These are phyloP conservation scores for Odontocolon sp. DNA, from an alignment of 2,888 invertebrate species.

Conservation along the genomic window DNA sequence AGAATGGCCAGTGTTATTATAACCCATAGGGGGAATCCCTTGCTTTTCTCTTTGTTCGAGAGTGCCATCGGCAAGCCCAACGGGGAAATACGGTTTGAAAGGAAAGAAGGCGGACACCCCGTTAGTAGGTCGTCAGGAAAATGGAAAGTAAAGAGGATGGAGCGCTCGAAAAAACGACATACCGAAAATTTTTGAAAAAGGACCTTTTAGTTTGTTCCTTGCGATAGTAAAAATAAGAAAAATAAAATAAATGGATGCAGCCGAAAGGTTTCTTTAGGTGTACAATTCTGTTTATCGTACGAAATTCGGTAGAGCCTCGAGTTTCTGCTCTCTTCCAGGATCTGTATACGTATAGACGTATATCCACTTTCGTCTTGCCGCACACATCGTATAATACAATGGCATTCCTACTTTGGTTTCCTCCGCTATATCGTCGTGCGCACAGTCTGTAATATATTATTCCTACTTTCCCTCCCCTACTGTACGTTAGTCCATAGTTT, in stretches of 20 bases:
- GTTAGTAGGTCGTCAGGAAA: constrained; percentile 16
- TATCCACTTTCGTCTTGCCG: background rate
- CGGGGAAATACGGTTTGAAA: background rate
- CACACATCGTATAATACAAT: no score
- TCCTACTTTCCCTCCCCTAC: background rate
- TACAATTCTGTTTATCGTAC: constrained; percentile 28
- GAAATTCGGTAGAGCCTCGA: constrained; percentile 21
- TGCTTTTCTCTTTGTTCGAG: constrained; percentile 1
- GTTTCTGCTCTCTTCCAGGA: constrained; percentile 12
- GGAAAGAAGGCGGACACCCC: background rate
- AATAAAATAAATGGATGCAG: background rate
- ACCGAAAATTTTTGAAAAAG: background rate
- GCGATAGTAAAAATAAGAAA: background rate
- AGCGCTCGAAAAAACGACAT: constrained; percentile 2
- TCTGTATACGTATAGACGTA: background rate
- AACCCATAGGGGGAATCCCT: background rate
- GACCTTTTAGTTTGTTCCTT: constrained; percentile 7
- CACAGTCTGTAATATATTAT: constrained; percentile 1
- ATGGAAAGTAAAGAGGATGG: constrained; percentile 43
- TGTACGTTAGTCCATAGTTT: background rate
- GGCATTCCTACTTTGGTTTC: no score
- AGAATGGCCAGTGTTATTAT: constrained; percentile 25
- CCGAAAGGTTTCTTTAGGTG: constrained; percentile 30
- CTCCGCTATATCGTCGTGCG: no score
- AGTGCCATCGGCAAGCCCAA: background rate